Evolutionary conservation across 2,888 invertebrate genomes (phyloP).

Genomic region (Tubulanus polymorphus): DNA sequence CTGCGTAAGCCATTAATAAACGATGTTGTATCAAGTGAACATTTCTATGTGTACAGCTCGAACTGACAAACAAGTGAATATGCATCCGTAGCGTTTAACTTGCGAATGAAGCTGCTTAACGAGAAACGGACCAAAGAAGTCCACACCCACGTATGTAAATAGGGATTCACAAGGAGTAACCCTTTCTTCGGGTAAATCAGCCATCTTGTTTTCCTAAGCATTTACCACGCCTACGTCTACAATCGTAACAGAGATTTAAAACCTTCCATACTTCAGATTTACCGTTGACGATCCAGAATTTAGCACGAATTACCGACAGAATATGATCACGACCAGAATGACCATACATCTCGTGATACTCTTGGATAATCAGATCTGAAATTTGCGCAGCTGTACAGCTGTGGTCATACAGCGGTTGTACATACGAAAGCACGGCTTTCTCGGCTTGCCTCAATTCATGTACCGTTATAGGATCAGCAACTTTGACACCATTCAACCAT

Average conservation of each 20-base stretch:
- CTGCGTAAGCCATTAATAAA: too few species aligned
- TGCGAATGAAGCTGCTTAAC: not conserved
- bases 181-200: conserved; percentile 9
- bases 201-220: not conserved
- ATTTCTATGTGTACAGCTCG: conserved; percentile 12
- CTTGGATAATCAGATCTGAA: not conserved
- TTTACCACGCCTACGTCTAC: not conserved
- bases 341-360: conserved; percentile 2
- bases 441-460: not conserved
- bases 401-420: not conserved
- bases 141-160: conserved; percentile 7
- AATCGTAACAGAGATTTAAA: not conserved
- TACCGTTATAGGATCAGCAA: too few species aligned
- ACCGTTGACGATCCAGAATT: conserved; percentile 6
- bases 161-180: not conserved
- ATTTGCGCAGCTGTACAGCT: not conserved
- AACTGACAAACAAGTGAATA: conserved; percentile 9
- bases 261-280: not conserved
- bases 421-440: not conserved
- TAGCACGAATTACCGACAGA: conserved; percentile 1
- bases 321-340: conserved; percentile 8
- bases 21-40: too few species aligned
- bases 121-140: conserved; percentile 10
- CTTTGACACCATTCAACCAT: too few species aligned
- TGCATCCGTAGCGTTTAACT: conserved; percentile 12